A percentile compares a stretch with the other conserved stretches of the same genome.
phyloP scores from a whole-genome alignment of 2,888 invertebrate genomes.

The Parnassius smintheus region DNA sequence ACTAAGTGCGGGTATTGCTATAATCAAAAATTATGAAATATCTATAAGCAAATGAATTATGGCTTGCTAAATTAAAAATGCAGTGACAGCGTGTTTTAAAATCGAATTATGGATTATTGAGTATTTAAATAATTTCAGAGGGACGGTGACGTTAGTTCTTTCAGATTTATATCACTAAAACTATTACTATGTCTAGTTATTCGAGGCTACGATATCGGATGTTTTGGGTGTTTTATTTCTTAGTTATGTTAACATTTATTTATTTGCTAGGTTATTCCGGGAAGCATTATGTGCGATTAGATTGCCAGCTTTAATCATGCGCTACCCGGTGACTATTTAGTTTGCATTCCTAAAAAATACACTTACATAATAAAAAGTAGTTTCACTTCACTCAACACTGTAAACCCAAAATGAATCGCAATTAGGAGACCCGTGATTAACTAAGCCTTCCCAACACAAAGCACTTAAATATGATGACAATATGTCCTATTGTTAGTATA shows the following conservation, averaged over 20 bases:
- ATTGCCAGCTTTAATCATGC: slow-evolving; percentile 71
- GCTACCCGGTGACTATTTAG: slow-evolving; percentile 75
- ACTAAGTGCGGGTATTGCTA: not conserved
- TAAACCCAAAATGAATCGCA: slow-evolving; percentile 77
- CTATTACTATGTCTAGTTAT: slow-evolving; percentile 19
- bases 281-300: slow-evolving; percentile 69
- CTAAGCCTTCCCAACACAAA: slow-evolving; percentile 54
- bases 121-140: not conserved
- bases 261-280: slow-evolving; percentile 43
- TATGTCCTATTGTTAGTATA: slow-evolving; percentile 47
- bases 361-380: slow-evolving; percentile 69
- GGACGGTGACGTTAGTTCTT: slow-evolving; percentile 6
- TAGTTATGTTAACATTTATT: slow-evolving; percentile 4
- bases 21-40: slow-evolving; percentile 3
- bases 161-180: slow-evolving; percentile 13
- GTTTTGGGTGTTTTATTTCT: not conserved
- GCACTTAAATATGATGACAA: slow-evolving; percentile 39
- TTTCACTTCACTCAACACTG: slow-evolving; percentile 79
- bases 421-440: slow-evolving; percentile 60
- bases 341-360: slow-evolving; percentile 72
- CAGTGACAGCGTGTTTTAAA: slow-evolving; percentile 62
- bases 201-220: not conserved
- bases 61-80: slow-evolving; percentile 63
- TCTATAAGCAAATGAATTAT: slow-evolving; percentile 65
- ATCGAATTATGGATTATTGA: slow-evolving; percentile 39